Evolutionary conservation across 2,113 vertebrate species (phyloP), one percentile per base, ranked within the genome.

Genomic region (Trematocara variabile): DNA sequence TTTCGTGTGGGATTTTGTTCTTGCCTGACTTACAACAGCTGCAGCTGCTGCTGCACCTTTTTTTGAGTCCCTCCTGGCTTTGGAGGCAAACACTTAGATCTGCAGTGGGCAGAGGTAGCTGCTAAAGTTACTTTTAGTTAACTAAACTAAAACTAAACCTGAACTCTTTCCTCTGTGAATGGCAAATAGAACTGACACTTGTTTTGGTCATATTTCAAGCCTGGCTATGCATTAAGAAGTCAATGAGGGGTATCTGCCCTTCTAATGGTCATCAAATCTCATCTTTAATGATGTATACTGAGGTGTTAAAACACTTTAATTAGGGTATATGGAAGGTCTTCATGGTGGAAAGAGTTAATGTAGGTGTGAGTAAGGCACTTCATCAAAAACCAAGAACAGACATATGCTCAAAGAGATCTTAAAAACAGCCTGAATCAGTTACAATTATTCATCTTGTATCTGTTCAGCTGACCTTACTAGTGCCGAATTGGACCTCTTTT

Each of bases 11-110:
- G 78, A 30, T 85, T 87, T 80, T 10, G 85, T 81, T 89, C 8
- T 92, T 84, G 87, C 90, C 83, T 89, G 84, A 65, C 70, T 33
- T 53, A 44, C 48, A 90, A 78, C 93, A 95, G 92, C 89, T 88
- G 91, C 20, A 94, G 92, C 89, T 89, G 92, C 18, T 87, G 86
- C 12, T 87, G 84, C 44, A 5, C n/a, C 34, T 18, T 44, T 60
- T 60, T 54, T 54, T 14, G 86, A 83, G 10, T 65, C 11, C 5
- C 16, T 34, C 12, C 7, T 55, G 55, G 20, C 77, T 83, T 34
- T 44, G 12, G 14, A 75, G 46, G 33, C 20, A 28, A 70, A 25
- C 4, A 58, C 3, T 48, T 37, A 86, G 25, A 60, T 48, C 25
- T 75, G 14, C 25, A 75, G 44, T 50, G 70, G 25, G 28, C 44